phyloP scores from a whole-genome alignment of 2,888 invertebrate genomes.

The Archips crataeganus region DNA sequence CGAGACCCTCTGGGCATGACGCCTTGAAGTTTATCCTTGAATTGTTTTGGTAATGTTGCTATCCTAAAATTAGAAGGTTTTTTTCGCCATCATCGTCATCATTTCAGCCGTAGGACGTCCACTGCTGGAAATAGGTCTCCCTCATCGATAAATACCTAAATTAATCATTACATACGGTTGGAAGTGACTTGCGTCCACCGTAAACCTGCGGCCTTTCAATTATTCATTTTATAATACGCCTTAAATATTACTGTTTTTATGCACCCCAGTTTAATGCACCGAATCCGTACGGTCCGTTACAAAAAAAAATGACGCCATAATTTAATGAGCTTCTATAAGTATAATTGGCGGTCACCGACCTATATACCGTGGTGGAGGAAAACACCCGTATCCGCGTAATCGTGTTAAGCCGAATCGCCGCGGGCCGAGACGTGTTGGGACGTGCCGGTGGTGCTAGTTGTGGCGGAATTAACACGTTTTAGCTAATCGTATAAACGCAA shows the following conservation, averaged over 20 bases:
- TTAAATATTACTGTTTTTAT: too few relatives aligned
- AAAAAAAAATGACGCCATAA: too few relatives aligned
- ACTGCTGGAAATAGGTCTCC: too few relatives aligned
- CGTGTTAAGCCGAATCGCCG: slow-evolving; percentile 71
- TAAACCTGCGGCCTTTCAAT: too few relatives aligned
- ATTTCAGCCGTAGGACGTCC: too few relatives aligned
- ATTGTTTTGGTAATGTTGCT: not conserved
- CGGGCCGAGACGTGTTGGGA: slow-evolving; percentile 63
- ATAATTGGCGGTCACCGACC: slow-evolving; percentile 44
- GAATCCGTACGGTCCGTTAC: too few relatives aligned
- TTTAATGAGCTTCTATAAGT: slow-evolving; percentile 36
- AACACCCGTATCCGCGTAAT: slow-evolving; percentile 69
- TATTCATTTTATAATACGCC: too few relatives aligned
- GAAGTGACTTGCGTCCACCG: too few relatives aligned
- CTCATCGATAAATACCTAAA: too few relatives aligned
- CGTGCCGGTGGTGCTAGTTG: slow-evolving; percentile 46
- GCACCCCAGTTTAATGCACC: too few relatives aligned
- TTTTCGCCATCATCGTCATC: not conserved
- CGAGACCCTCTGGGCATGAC: not conserved
- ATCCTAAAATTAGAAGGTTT: not conserved
- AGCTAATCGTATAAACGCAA: too few relatives aligned
- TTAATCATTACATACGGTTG: too few relatives aligned
- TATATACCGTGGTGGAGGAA: slow-evolving; percentile 58
- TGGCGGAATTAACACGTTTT: slow-evolving; percentile 47
- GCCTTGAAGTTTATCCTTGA: not conserved